These are phyloP conservation scores for Prunella strophiata DNA, from an alignment of 2,797 vertebrate species.

Conservation along the genomic window DNA sequence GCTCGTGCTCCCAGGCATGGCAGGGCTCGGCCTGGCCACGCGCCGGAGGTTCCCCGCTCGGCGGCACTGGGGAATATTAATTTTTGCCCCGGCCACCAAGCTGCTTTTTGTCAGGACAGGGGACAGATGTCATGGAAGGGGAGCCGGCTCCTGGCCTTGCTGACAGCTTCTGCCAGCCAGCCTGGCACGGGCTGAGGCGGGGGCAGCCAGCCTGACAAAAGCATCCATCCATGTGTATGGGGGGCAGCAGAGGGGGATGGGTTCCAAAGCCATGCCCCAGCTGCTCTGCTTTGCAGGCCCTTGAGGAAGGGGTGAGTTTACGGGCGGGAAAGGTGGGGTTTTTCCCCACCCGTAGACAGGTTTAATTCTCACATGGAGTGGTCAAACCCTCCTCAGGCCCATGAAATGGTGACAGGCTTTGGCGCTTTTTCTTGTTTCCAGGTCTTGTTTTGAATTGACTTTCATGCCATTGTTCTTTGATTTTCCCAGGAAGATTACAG, in stretches of 20 bases:
- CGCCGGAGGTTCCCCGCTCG: fast-evolving
- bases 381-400: not conserved
- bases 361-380: not conserved
- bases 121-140: not conserved
- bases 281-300: not conserved
- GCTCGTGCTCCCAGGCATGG: not conserved
- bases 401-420: too few relatives aligned
- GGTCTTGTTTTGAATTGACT: not conserved
- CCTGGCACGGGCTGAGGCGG: not conserved
- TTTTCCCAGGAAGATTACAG: too few relatives aligned
- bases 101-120: not conserved
- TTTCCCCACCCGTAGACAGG: not conserved
- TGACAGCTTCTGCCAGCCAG: not conserved
- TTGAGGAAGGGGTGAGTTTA: not conserved
- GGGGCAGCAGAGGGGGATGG: too few relatives aligned
- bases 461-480: too few relatives aligned
- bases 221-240: not conserved
- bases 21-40: not conserved
- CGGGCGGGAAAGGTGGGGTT: fast-evolving
- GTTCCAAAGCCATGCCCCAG: not conserved
- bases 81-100: not conserved
- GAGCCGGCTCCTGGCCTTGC: not conserved
- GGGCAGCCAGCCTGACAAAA: not conserved
- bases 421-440: not conserved
- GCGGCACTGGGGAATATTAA: not conserved